These are phyloP conservation scores for Drosophila nikananu DNA, from an alignment of 1,140 invertebrate species.

Conservation along the genomic window DNA sequence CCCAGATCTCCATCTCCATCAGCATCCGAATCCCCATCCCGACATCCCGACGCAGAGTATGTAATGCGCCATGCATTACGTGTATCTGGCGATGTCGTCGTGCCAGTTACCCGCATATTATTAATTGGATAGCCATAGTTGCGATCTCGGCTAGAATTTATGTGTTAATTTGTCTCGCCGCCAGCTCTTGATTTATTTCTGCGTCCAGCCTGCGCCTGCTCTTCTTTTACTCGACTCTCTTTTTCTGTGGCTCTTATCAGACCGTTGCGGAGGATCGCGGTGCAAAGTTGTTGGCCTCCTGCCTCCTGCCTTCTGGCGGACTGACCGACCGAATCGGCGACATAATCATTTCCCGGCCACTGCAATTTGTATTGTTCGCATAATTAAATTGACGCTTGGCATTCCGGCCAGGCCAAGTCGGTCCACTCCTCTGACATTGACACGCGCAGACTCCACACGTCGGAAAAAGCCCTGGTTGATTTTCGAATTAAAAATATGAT, in stretches of 20 bases:
- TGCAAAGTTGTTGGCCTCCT: slow-evolving; percentile 64
- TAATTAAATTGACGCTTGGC: slow-evolving; percentile 83
- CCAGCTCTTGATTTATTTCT: slow-evolving; percentile 75
- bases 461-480: background rate
- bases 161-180: slow-evolving; percentile 80
- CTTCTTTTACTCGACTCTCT: background rate
- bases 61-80: slow-evolving; percentile 78
- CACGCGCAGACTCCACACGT: slow-evolving; percentile 61
- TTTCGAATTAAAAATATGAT: background rate
- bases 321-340: slow-evolving; percentile 43
- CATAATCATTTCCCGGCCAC: slow-evolving; percentile 73
- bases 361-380: slow-evolving; percentile 83
- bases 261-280: slow-evolving; percentile 6
- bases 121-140: slow-evolving; percentile 73
- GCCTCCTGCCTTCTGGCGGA: slow-evolving; percentile 5
- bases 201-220: background rate
- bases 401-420: slow-evolving; percentile 51
- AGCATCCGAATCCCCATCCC: slow-evolving; percentile 18
- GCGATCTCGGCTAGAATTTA: slow-evolving; percentile 71
- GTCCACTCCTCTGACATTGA: slow-evolving; percentile 68
- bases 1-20: slow-evolving; percentile 36
- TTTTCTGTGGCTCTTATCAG: slow-evolving; percentile 35
- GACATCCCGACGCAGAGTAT: background rate
- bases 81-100: slow-evolving; percentile 78
- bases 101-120: slow-evolving; percentile 80